Evolutionary conservation across 2,888 invertebrate species (phyloP), one percentile per base, ranked within the genome.

Genomic region (Gerosis bhagava): DNA sequence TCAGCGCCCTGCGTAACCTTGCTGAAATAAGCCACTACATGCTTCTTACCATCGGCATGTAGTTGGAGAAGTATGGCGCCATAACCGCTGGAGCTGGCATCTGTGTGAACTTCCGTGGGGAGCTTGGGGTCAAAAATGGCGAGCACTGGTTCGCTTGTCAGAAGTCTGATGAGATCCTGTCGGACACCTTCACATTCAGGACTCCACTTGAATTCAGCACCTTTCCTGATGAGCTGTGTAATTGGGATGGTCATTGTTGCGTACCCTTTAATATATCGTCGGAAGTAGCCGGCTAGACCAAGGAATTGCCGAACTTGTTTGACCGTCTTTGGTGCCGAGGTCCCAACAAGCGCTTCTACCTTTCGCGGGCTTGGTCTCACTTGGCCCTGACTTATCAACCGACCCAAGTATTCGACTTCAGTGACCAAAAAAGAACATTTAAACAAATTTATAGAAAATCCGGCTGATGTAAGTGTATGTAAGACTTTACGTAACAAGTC

Each of bases 331-430:
- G 51, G 51, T 0, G 6, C 24, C 4, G 49, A 36, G 2, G 50
- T 12, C 6, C 52, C 25, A 1, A 40, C 24, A 1, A 57, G 13
- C 3, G 53, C 53, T 6, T 41, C 25, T 3, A 55, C 10, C 36
- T 57, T 54, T 1, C 6, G 7, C 3, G 35, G 49, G 5, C 50
- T 53, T 36, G 54, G 55, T 24, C 41, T 49, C 11, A 58, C 54
- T 46, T 58, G 51, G 53, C 54, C 47, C 1, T 48, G 5, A 15
- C 50, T 41, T 7, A 56, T 40, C 0, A 50, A 13, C 0, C 58
- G 10, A 0, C 58, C 56, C 29, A 60, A 41, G 16, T 58, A 60
- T 12, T 60, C 55, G 0, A 60, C 35, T 24, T 56, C 52, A 0
- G 41, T 41, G 0, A 22, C 22, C 3, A 60, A 22, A 26, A 59